Evolutionary conservation across 2,888 invertebrate genomes (phyloP).

Genomic region (Odontothrips loti): DNA sequence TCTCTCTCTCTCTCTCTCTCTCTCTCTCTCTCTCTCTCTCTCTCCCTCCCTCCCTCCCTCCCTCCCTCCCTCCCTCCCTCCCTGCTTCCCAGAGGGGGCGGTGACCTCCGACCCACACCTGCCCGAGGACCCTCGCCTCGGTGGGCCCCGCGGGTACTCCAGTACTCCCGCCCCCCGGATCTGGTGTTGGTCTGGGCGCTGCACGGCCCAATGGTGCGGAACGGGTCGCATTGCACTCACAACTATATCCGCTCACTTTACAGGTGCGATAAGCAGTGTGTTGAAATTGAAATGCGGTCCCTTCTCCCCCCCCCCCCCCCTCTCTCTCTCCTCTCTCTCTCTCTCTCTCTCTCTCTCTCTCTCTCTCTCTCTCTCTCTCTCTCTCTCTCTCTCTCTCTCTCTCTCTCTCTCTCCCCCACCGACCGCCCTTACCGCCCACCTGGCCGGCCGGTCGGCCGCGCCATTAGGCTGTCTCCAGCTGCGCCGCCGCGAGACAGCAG

Average conservation of each 20-base stretch:
- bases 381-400: constrained; percentile 34
- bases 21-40: constrained; percentile 35
- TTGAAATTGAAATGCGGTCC: constrained; percentile 13
- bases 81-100: background rate
- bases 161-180: too few species aligned
- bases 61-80: background rate
- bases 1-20: constrained; percentile 30
- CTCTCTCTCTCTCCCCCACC: constrained; percentile 37
- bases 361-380: constrained; percentile 34
- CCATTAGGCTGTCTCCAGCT: constrained; percentile 36
- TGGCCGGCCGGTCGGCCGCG: constrained; percentile 43
- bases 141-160: too few species aligned
- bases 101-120: background rate
- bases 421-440: constrained; percentile 44
- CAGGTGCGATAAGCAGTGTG: constrained; percentile 19
- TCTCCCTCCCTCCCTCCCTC: background rate
- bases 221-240: background rate
- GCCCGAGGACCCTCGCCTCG: too few species aligned
- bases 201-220: background rate
- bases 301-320: background rate
- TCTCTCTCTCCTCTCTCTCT: background rate
- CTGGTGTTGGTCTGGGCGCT: too few species aligned
- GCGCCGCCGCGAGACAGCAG: constrained; percentile 36
- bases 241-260: constrained; percentile 7
- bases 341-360: constrained; percentile 34